A percentile compares a stretch with the other conserved stretches of the same genome.
Evolutionary conservation across 2,797 vertebrate genomes (phyloP).

Genomic region (Falco naumanni): DNA sequence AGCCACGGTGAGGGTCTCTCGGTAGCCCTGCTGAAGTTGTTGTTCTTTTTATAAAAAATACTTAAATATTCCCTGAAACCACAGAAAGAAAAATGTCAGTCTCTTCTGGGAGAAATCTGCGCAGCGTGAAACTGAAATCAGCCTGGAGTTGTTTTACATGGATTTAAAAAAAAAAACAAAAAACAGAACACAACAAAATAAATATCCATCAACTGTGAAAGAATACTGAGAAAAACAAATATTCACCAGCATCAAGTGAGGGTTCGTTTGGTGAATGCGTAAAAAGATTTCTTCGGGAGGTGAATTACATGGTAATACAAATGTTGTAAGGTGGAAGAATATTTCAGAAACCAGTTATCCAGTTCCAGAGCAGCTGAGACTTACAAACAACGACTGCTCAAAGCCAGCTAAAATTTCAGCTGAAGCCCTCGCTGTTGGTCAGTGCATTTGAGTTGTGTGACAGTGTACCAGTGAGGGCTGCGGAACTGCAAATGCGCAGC

Average conservation of each 20-base stretch:
- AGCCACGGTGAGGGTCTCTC: background rate
- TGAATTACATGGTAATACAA: background rate
- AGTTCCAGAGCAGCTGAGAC: background rate
- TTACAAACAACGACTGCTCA: background rate
- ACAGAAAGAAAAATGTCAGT: background rate
- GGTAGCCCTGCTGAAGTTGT: background rate
- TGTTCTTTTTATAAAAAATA: background rate
- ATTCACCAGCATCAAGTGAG: background rate
- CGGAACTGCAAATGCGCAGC: background rate
- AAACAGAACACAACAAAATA: background rate
- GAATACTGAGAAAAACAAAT: background rate
- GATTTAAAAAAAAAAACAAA: background rate
- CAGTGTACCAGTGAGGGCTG: background rate
- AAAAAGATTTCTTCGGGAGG: background rate
- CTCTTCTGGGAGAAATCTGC: background rate
- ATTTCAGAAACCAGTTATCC: background rate
- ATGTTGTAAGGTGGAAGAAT: background rate
- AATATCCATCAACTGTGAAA: background rate
- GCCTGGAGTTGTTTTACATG: background rate
- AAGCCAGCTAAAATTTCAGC: background rate
- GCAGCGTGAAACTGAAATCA: background rate
- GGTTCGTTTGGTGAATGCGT: background rate
- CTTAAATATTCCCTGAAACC: background rate
- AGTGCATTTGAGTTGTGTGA: background rate
- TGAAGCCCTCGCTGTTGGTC: background rate